These are phyloP conservation scores for Bimastos eiseni DNA, from an alignment of 2,888 invertebrate genomes.

Conservation along the genomic window DNA sequence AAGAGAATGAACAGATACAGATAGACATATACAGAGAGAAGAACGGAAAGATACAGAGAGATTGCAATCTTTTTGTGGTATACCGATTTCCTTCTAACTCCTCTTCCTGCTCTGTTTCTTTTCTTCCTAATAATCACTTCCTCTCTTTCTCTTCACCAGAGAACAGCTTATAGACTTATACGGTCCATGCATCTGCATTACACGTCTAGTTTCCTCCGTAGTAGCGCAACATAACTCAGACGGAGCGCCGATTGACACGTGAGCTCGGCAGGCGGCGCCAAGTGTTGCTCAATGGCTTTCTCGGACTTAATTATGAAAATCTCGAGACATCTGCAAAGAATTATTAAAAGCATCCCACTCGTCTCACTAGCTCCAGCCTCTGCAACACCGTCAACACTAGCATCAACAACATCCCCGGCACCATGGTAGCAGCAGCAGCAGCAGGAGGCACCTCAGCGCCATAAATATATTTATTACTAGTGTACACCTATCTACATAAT, in stretches of 20 bases:
- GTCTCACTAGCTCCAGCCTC: background rate
- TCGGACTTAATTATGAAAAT: conserved; percentile 13
- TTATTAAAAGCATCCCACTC: conserved; percentile 13
- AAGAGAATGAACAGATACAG: too few relatives aligned
- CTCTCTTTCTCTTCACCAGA: background rate
- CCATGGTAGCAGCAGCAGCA: background rate
- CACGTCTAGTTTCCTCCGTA: background rate
- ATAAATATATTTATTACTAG: background rate
- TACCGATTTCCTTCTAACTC: too few relatives aligned
- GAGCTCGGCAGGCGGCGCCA: conserved; percentile 17
- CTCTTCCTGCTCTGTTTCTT: background rate
- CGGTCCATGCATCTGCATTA: background rate
- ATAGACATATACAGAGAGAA: background rate
- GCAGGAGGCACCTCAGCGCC: background rate
- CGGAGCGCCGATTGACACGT: background rate
- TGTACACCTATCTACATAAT: too few relatives aligned
- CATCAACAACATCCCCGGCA: background rate
- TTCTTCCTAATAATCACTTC: background rate
- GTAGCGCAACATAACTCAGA: background rate
- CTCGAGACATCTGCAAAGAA: conserved; percentile 19
- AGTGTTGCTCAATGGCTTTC: conserved; percentile 15
- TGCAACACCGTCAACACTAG: background rate
- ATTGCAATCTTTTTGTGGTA: background rate
- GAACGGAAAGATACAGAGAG: background rate
- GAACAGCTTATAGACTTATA: background rate